These are phyloP conservation scores for Phoeniculus purpureus DNA, from an alignment of 2,797 vertebrate genomes.

Conservation along the genomic window DNA sequence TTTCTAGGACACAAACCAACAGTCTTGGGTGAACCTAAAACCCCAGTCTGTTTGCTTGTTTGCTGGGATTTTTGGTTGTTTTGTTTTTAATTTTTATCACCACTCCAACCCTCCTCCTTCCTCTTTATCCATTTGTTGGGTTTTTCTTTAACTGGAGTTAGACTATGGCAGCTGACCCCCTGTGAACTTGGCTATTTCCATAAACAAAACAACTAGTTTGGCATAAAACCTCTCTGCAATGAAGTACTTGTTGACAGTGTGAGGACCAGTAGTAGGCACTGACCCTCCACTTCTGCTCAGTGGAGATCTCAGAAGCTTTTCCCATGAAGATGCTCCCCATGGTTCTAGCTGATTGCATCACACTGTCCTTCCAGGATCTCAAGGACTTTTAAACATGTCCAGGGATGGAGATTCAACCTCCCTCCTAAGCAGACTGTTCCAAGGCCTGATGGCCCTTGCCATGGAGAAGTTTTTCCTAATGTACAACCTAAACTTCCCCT, in stretches of 20 bases:
- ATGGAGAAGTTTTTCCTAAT: too few relatives aligned
- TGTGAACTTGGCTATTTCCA: not conserved
- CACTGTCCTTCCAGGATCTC: not conserved
- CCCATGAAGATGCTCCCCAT: not conserved
- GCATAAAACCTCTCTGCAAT: not conserved
- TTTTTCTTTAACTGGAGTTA: not conserved
- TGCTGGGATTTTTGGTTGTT: too few relatives aligned
- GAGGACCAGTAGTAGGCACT: not conserved
- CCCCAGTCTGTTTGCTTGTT: accelerated
- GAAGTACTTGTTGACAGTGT: accelerated
- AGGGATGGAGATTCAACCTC: too few relatives aligned
- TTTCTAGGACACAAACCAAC: not conserved
- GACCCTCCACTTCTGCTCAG: not conserved
- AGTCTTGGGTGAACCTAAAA: not conserved
- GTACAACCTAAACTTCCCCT: too few relatives aligned
- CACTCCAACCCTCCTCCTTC: too few relatives aligned
- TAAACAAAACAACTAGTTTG: not conserved
- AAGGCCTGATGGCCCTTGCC: too few relatives aligned
- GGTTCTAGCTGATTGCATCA: not conserved
- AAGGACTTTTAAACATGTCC: too few relatives aligned
- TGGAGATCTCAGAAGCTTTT: not conserved
- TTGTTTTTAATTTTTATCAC: not conserved
- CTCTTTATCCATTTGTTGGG: not conserved
- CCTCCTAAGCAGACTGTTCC: too few relatives aligned
- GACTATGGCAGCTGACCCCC: not conserved